These are phyloP conservation scores for Taenaris catops DNA, from an alignment of 2,888 invertebrate genomes.

Conservation along the genomic window DNA sequence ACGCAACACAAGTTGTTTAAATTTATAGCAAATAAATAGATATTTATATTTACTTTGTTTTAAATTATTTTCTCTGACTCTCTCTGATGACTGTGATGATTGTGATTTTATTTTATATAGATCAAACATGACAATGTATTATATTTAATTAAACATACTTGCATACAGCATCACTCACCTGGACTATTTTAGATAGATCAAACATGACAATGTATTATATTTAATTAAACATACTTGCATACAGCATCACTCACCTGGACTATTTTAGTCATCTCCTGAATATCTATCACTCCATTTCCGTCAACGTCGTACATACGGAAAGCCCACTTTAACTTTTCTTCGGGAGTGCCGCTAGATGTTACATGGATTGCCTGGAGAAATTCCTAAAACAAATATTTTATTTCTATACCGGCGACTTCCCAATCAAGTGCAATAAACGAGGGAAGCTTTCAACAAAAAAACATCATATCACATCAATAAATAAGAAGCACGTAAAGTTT, in stretches of 20 bases:
- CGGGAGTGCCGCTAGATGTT: slow-evolving; percentile 97
- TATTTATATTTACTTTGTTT: too few relatives aligned
- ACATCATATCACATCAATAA: slow-evolving; percentile 1
- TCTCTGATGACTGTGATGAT: too few relatives aligned
- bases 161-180: slow-evolving; percentile 90
- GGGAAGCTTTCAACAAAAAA: slow-evolving; percentile 3
- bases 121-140: too few relatives aligned
- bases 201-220: too few relatives aligned
- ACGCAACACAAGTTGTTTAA: too few relatives aligned
- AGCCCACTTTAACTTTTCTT: slow-evolving; percentile 99
- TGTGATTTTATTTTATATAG: too few relatives aligned
- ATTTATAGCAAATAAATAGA: too few relatives aligned
- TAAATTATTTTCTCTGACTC: too few relatives aligned
- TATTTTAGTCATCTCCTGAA: slow-evolving; percentile 99
- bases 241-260: slow-evolving; percentile 94
- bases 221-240: too few relatives aligned
- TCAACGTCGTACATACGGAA: slow-evolving; percentile 99
- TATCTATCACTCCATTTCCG: slow-evolving; percentile 98
- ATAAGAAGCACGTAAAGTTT: slow-evolving; percentile 7
- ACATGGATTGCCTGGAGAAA: slow-evolving; percentile 98
- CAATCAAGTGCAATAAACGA: slow-evolving; percentile 17
- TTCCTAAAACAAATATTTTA: slow-evolving; percentile 87
- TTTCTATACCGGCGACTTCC: slow-evolving; percentile 25
- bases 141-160: too few relatives aligned
- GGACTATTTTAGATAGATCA: too few relatives aligned